These are phyloP conservation scores for Ceraclea dissimilis DNA, from an alignment of 2,888 invertebrate genomes.

Conservation along the genomic window DNA sequence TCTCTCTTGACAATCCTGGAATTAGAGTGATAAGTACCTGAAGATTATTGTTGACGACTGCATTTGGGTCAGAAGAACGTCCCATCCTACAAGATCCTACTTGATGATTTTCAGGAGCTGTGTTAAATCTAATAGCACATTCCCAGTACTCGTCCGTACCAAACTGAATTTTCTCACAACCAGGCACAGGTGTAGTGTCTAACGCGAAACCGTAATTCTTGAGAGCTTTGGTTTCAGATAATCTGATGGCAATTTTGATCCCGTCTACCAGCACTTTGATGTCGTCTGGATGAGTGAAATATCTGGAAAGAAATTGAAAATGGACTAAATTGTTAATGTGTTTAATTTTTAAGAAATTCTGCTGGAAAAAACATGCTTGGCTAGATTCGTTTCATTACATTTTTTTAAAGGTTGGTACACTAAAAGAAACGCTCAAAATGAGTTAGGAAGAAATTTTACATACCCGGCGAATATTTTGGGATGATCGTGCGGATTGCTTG, in stretches of 20 bases:
- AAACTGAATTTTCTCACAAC: constrained; percentile 68
- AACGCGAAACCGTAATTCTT: constrained; percentile 64
- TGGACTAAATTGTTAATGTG: too few relatives aligned
- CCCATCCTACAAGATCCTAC: constrained; percentile 81
- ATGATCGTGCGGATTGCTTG: constrained; percentile 69
- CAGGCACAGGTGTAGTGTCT: constrained; percentile 63
- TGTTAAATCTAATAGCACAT: constrained; percentile 66
- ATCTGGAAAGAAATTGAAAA: constrained; percentile 33
- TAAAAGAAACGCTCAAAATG: too few relatives aligned
- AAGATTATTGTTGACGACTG: constrained; percentile 67
- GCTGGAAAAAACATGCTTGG: too few relatives aligned
- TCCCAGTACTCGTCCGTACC: constrained; percentile 72
- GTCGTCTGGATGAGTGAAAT: constrained; percentile 71
- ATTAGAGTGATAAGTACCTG: constrained; percentile 32
- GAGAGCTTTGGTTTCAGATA: constrained; percentile 62
- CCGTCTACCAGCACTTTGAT: constrained; percentile 74
- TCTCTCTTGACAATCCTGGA: too few relatives aligned
- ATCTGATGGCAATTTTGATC: constrained; percentile 65
- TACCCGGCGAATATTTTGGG: constrained; percentile 83
- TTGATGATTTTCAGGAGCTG: constrained; percentile 78
- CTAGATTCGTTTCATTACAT: too few relatives aligned
- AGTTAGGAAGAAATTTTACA: too few relatives aligned
- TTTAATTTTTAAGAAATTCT: too few relatives aligned
- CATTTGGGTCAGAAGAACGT: constrained; percentile 58
- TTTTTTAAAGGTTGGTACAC: too few relatives aligned